A percentile compares a stretch with the other conserved stretches of the same genome.
These are phyloP conservation scores for Petrolisthes manimaculis DNA, from an alignment of 2,888 invertebrate species.

Conservation along the genomic window DNA sequence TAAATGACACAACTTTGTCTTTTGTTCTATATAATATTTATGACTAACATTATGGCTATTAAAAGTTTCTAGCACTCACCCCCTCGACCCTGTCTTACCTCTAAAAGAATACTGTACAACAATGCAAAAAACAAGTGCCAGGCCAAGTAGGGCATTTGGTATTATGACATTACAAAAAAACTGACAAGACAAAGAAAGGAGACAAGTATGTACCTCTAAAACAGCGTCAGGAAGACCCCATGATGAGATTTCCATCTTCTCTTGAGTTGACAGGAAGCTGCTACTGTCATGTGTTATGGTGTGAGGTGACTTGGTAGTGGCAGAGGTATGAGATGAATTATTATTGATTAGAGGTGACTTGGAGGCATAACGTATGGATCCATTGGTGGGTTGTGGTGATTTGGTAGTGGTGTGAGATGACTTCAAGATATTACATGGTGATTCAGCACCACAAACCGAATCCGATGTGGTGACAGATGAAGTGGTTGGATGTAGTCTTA, in stretches of 20 bases:
- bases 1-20: not conserved
- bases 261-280: slow-evolving; percentile 44
- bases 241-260: slow-evolving; percentile 40
- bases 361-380: not conserved
- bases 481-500: no score
- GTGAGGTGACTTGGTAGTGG: slow-evolving; percentile 12
- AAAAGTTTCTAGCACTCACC: not conserved
- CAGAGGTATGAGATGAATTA: not conserved
- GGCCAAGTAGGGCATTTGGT: not conserved
- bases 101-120: not conserved
- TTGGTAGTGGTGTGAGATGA: not conserved
- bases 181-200: not conserved
- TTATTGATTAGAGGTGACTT: not conserved
- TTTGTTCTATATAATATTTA: not conserved
- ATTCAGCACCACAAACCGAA: not conserved
- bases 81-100: not conserved
- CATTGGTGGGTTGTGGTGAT: not conserved
- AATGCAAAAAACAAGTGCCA: not conserved
- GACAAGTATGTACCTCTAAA: slow-evolving; percentile 34
- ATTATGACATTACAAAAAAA: not conserved
- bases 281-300: not conserved
- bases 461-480: no score
- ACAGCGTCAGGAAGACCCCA: slow-evolving; percentile 50
- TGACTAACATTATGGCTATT: not conserved
- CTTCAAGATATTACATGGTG: not conserved